Percentiles rank a stretch among this genome's conserved stretches.
Conservation (phyloP, 2,797 vertebrate genomes). For the Rhinatrema bivittatum region DNA sequence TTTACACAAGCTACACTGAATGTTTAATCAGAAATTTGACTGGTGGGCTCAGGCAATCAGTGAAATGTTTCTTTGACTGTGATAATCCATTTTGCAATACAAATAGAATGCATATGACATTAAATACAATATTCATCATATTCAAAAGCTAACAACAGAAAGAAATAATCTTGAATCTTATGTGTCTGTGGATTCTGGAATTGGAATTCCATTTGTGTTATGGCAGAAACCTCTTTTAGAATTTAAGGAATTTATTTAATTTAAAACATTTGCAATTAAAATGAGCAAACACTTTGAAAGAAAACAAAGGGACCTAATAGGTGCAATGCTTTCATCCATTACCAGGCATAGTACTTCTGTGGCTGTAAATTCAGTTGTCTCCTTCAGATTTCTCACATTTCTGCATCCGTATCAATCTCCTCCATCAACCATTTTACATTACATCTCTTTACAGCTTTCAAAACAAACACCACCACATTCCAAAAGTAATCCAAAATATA, state of each 20-base stretch:
- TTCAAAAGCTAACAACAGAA: conserved; percentile 1
- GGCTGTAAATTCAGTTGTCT: too few relatives aligned
- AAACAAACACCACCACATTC: too few relatives aligned
- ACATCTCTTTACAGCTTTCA: too few relatives aligned
- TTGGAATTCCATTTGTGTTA: conserved; percentile 7
- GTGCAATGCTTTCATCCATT: too few relatives aligned
- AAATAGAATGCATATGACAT: conserved; percentile 15
- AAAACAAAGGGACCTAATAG: too few relatives aligned
- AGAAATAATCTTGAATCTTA: background rate
- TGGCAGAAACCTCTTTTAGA: conserved; percentile 13
- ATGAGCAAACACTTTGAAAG: too few relatives aligned
- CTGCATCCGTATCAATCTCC: too few relatives aligned
- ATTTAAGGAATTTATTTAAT: conserved; percentile 14
- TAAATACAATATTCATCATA: conserved; percentile 18
- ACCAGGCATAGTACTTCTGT: too few relatives aligned
- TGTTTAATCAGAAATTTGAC: conserved; percentile 31
- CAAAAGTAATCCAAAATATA: too few relatives aligned
- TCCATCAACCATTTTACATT: too few relatives aligned
- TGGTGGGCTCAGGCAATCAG: conserved; percentile 10
- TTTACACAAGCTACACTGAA: conserved; percentile 27
- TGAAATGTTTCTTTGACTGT: conserved; percentile 6
- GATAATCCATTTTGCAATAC: conserved; percentile 17
- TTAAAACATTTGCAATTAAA: conserved; percentile 27
- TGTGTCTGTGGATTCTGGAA: conserved; percentile 18
- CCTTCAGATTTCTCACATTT: too few relatives aligned